Evolutionary conservation across 1,140 invertebrate species (phyloP), one percentile per base, ranked within the genome.

Genomic region (Lethrus apterus): DNA sequence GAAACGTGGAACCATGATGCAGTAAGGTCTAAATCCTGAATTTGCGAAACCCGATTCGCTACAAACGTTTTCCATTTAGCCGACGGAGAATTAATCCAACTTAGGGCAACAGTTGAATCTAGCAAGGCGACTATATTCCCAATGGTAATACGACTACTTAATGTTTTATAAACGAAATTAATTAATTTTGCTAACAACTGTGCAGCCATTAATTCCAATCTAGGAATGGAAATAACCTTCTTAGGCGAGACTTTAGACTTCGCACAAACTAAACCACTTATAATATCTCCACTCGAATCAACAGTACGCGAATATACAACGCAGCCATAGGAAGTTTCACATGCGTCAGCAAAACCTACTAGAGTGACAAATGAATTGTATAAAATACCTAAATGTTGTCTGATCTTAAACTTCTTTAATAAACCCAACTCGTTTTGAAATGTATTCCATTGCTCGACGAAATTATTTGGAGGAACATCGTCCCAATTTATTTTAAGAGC

Each of bases 401-500:
- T n/a, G n/a, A n/a, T n/a, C n/a, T n/a, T n/a, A n/a, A n/a, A n/a
- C n/a, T n/a, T n/a, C n/a, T n/a, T n/a, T n/a, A n/a, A n/a, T n/a
- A n/a, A n/a, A n/a, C n/a, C n/a, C n/a, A n/a, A n/a, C n/a, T n/a
- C n/a, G n/a, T n/a, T n/a, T n/a, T n/a, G n/a, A n/a, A n/a, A n/a
- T n/a, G n/a, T n/a, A n/a, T n/a, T n/a, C n/a, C n/a, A n/a, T n/a
- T n/a, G n/a, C n/a, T n/a, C n/a, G n/a, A n/a, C n/a, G n/a, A n/a
- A n/a, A n/a, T n/a, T n/a, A n/a, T n/a, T n/a, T n/a, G n/a, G n/a
- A n/a, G n/a, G n/a, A n/a, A n/a, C n/a, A n/a, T 63, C 58, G 46
- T 72, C 69, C 68, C 69, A 73, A 26, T 55, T 59, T 10, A 65
- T 3, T 17, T 58, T 52, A 18, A 31, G 17, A 42, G 48, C 13